Evolutionary conservation across 2,888 invertebrate genomes (phyloP), one percentile per base, ranked within the genome.

Genomic region (Aromia moschata): DNA sequence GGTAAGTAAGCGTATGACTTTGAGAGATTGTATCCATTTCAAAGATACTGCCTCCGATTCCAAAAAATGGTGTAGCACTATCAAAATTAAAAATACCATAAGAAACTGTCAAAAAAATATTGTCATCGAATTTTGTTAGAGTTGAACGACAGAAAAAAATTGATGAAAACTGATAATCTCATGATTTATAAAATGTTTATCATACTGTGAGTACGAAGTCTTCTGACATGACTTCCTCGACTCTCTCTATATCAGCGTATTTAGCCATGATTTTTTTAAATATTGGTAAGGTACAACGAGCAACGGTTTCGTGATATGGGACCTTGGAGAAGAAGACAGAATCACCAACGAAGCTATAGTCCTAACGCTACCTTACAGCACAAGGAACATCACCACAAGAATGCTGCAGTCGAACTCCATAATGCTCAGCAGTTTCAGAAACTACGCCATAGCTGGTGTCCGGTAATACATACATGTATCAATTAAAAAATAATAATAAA

Each of bases 361-460:
- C 5, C 78, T 94, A 30, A 84, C 86, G 18, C 78, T 94, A 12
- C 93, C 93, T 0, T 93, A 94, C 74, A 95, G 95, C 0, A 93
- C 95, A 2, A 84, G 96, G 40, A 98, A 98, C 76, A 97, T 98
- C 47, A 93, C 94, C 1, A 95, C 94, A 0, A 92, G 91, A 79
- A 92, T 96, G 84, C 88, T 95, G 71, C 88, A 90, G 66, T 94
- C 94, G 0, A 96, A 95, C 78, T 93, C 96, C 0, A 90, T 96
- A 46, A 94, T 95, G 85, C 86, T 98, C 64, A 96, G 96, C 70
- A 93, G 93, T 25, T 90, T 91, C 58, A 89, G 92, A 70, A 91
- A 93, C 72, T 97, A 94, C 75, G 94, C 96, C 0, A 94, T 98
- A 0, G 98, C 97, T 31, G 98, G 97, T 1, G 96, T 98, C 1